Evolutionary conservation across 1,140 invertebrate genomes (phyloP), one percentile per base, ranked within the genome.

Genomic region (Formica exsecta): DNA sequence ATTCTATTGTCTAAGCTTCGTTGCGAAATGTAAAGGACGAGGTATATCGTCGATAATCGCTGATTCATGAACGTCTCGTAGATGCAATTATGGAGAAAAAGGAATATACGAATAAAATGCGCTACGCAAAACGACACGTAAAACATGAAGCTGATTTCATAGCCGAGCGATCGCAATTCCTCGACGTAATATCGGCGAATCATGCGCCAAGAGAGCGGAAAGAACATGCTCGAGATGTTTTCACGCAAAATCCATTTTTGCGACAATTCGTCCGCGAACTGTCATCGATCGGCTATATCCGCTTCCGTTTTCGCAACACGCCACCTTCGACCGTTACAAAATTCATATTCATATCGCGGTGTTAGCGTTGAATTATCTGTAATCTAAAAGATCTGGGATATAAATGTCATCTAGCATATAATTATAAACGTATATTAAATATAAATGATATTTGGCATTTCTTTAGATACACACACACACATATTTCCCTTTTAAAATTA

Each of bases 61-160:
- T 29, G 62, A 65, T 77, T 65, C 36, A 76, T 2, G 57, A 32
- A 62, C 16, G 57, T 77, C 38, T 44, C 25, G 41, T 44, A 48
- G 11, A 22, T 48, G 57, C 13, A 61, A 76, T 61, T 61, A 16
- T 41, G 38, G 38, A 44, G 57, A 62, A 51, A 51, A 41, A n/a
- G 74, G 38, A 44, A 77, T 44, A 77, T 22, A 22, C 38, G 74
- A 64, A 77, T 77, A 65, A 77, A 76, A 76, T 62, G 74, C 38
- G 74, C 57, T 29, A 44, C 25, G 22, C 44, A 64, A 76, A 77
- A 77, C 41, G 38, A 65, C 25, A 48, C 11, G 51, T 54, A 16
- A 0, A 57, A 61, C 71, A 25, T 41, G 41, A 51, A 51, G 41
- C 44, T 77, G 61, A 48, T 77, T 79, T 79, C 29, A 36, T 65